Percentiles rank a stretch among this genome's conserved stretches.
Conservation (phyloP, 2,113 vertebrate species). For the Nannobrachium achirus region DNA sequence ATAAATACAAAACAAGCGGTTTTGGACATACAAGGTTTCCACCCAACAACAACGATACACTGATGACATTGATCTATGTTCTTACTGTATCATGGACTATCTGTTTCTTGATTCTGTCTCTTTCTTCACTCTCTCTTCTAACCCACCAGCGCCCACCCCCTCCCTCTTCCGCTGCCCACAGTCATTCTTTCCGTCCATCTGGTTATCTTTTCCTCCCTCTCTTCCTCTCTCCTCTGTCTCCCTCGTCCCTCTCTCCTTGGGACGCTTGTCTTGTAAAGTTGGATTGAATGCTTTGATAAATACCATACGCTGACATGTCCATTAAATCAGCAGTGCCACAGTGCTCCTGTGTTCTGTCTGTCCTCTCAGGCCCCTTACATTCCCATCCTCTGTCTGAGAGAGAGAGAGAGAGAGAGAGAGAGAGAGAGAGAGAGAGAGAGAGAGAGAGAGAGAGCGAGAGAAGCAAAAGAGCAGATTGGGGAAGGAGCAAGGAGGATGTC, state of each 20-base stretch:
- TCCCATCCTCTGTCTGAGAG: not conserved
- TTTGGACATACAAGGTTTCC: too few species aligned
- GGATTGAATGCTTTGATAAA: constrained; percentile 51
- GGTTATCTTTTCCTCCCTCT: not conserved
- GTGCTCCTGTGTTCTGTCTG: constrained; percentile 31
- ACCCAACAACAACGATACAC: too few species aligned
- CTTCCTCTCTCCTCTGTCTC: not conserved
- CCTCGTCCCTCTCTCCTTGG: constrained; percentile 17
- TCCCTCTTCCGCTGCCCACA: not conserved
- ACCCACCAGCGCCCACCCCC: too few species aligned
- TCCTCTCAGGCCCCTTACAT: constrained; percentile 21
- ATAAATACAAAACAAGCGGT: too few species aligned
- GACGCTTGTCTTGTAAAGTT: constrained; percentile 39
- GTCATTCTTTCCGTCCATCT: not conserved
- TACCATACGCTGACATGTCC: constrained; percentile 49
- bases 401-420: not conserved
- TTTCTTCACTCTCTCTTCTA: not conserved
- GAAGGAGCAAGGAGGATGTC: not conserved
- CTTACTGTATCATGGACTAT: not conserved
- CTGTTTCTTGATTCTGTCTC: constrained; percentile 15
- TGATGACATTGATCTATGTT: too few species aligned
- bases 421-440: constrained; percentile 4
- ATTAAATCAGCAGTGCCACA: constrained; percentile 47
- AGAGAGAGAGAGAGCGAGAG: not conserved
- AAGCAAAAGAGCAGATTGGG: not conserved